phyloP scores from a whole-genome alignment of 1,140 invertebrate species.

The Cotesia typhae region DNA sequence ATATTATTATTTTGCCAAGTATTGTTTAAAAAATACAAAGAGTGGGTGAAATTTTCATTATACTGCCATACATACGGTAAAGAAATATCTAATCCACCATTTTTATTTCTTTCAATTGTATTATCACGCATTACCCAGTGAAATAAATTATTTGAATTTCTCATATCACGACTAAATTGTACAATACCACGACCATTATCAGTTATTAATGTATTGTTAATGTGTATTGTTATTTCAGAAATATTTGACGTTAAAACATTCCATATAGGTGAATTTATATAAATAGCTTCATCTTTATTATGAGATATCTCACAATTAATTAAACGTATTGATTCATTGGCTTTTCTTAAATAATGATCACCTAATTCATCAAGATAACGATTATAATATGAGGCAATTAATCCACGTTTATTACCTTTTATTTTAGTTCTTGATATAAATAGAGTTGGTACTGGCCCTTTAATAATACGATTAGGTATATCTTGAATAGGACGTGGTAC shows the following conservation, averaged over 20 bases:
- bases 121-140: constrained; percentile 92
- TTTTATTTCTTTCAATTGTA: constrained; percentile 83
- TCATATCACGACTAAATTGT: constrained; percentile 89
- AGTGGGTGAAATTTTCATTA: constrained; percentile 93
- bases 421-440: constrained; percentile 78
- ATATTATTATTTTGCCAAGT: constrained; percentile 86
- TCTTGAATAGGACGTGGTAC: constrained; percentile 73
- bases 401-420: constrained; percentile 80
- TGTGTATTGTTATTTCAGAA: constrained; percentile 83
- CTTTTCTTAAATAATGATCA: constrained; percentile 85
- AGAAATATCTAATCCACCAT: constrained; percentile 84
- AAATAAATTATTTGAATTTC: constrained; percentile 92
- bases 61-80: constrained; percentile 95
- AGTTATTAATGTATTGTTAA: constrained; percentile 84
- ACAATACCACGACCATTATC: constrained; percentile 86
- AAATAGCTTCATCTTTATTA: constrained; percentile 82
- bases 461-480: constrained; percentile 74
- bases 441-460: constrained; percentile 80
- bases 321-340: constrained; percentile 86
- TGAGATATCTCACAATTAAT: constrained; percentile 82
- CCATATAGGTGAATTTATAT: constrained; percentile 84
- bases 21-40: constrained; percentile 85
- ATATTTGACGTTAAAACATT: constrained; percentile 83
- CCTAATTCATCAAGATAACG: constrained; percentile 83
- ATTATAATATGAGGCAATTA: constrained; percentile 90